Evolutionary conservation across 2,113 vertebrate species (phyloP).

Genomic region (Nerophis ophidion): DNA sequence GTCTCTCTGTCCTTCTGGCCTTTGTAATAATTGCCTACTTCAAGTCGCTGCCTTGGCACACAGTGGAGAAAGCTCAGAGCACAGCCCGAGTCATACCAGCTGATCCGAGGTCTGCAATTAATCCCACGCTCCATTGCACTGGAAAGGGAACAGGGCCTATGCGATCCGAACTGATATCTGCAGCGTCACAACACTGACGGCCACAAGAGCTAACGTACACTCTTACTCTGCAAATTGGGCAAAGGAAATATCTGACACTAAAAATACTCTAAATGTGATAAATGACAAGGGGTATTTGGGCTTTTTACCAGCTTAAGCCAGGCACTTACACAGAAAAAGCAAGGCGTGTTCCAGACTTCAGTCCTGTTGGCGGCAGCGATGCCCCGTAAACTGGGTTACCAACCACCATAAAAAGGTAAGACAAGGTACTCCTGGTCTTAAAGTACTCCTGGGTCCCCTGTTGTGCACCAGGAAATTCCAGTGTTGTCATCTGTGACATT

Average conservation of each 20-base stretch:
- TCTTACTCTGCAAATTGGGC: neutral
- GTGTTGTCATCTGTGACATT: too few species aligned
- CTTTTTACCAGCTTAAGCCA: too few species aligned
- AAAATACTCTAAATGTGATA: too few species aligned
- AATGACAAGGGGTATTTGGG: too few species aligned
- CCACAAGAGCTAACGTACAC: neutral
- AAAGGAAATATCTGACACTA: neutral
- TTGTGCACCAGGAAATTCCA: too few species aligned
- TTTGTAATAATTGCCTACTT: constrained; percentile 42
- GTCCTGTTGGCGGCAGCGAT: too few species aligned
- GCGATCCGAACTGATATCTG: constrained; percentile 42
- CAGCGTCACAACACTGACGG: constrained; percentile 25
- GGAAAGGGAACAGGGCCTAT: constrained; percentile 29
- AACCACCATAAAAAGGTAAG: too few species aligned
- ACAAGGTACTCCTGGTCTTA: too few species aligned
- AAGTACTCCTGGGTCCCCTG: too few species aligned
- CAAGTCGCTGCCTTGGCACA: constrained; percentile 40
- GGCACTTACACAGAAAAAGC: too few species aligned
- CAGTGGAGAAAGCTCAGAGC: constrained; percentile 36
- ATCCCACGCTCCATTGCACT: constrained; percentile 45
- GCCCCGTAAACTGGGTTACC: too few species aligned
- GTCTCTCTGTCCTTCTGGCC: constrained; percentile 2
- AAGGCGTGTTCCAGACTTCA: too few species aligned
- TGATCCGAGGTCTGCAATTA: constrained; percentile 56
- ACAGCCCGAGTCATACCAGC: constrained; percentile 35